Percentiles rank a stretch among this genome's conserved stretches.
Conservation (phyloP, 2,113 vertebrate genomes). For the Xenopus tropicalis region UCB_Xtro_10.0 CM004448.2:38293501-38294000, state of each 20-base stretch:
- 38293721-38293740: conserved; percentile 14
- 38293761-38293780: not conserved
- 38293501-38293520: conserved; percentile 44
- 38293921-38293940: too few relatives aligned
- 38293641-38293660: conserved; percentile 39
- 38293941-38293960: too few relatives aligned
- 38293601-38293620: conserved; percentile 46
- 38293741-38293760: conserved; percentile 2
- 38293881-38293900: too few relatives aligned
- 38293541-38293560: conserved; percentile 39
- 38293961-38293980: too few relatives aligned
- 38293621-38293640: conserved; percentile 38
- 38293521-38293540: conserved; percentile 39
- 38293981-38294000: too few relatives aligned
- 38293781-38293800: too few relatives aligned
- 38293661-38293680: conserved; percentile 42
- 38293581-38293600: conserved; percentile 48
- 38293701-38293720: conserved; percentile 18
- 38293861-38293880: too few relatives aligned
- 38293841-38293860: too few relatives aligned
- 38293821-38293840: too few relatives aligned
- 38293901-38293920: too few relatives aligned
- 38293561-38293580: conserved; percentile 42
- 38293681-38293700: conserved; percentile 31
- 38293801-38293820: too few relatives aligned